A percentile compares a stretch with the other conserved stretches of the same genome.
Conservation (phyloP, 64 coral and sea anemone genomes). For the Montipora efflorescens region DNA sequence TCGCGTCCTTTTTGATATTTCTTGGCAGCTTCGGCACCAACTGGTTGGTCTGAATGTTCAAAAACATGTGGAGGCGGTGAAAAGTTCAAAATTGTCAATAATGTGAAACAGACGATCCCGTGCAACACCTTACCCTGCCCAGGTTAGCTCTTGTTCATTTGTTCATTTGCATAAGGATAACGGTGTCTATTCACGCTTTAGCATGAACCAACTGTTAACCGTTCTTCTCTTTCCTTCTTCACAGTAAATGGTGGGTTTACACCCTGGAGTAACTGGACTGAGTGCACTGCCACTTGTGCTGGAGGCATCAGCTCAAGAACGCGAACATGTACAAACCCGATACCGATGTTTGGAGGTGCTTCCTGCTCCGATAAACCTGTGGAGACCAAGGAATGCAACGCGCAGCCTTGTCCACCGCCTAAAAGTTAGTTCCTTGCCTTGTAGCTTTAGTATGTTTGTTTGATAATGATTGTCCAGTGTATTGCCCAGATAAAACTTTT, state of each 20-base stretch:
- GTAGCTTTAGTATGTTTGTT: too few relatives aligned
- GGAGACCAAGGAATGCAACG: constrained; percentile 86
- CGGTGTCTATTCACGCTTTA: neutral
- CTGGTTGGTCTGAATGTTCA: constrained; percentile 85
- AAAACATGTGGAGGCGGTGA: constrained; percentile 88
- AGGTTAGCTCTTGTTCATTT: constrained; percentile 19
- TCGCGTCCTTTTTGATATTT: neutral
- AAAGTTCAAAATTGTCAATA: constrained; percentile 71
- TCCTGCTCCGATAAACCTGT: constrained; percentile 74
- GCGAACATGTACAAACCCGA: constrained; percentile 85
- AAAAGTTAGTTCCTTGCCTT: constrained; percentile 70
- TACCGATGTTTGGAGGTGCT: constrained; percentile 84
- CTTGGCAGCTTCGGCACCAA: neutral
- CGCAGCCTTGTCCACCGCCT: constrained; percentile 79
- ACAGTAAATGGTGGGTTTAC: constrained; percentile 86
- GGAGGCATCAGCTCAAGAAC: constrained; percentile 80
- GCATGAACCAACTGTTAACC: neutral
- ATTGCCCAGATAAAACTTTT: too few relatives aligned
- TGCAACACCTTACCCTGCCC: constrained; percentile 78
- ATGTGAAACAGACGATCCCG: constrained; percentile 49
- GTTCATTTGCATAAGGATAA: neutral
- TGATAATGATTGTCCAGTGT: too few relatives aligned
- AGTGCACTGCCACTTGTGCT: constrained; percentile 76
- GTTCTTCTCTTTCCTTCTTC: neutral
- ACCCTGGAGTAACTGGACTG: constrained; percentile 83